Evolutionary conservation across 2,797 vertebrate species (phyloP), one percentile per base, ranked within the genome.

Genomic region (Hoplostethus atlanticus): DNA sequence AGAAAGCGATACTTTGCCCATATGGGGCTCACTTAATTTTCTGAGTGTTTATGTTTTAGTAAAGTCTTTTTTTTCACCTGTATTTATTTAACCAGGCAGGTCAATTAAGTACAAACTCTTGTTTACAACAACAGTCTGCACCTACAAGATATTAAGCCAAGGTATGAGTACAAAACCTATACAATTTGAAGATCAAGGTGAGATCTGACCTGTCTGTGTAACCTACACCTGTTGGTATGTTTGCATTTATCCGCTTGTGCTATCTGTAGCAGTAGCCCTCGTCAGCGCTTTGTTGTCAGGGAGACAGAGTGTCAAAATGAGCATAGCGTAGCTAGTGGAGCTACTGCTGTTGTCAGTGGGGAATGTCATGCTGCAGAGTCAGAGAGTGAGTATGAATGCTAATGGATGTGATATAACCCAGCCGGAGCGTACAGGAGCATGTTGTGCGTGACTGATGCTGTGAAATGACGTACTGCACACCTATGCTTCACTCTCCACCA

Each of bases 301-400:
- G 59, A 65, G 56, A 71, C 46, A 55, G 34, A 21, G 46, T 7
- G 17, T 76, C 5, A 36, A 42, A 74, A 79, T 38, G 40, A 66
- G 52, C 48, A 30, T 34, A 47, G 71, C 34, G 17, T 10, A 68
- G 63, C 61, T 74, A 75, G 59, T 42, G 31, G 47, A 73, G 76
- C 44, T 64, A 15, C 67, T 70, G 58, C 79, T 82, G 69, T 68
- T 76, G 78, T 75, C 75, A 47, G 48, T 47, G 25, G 16, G 25
- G 40, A 72, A 53, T 73, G 54, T 79, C 63, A 82, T 84, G 80
- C 84, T 85, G 85, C 88, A 86, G 71, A 68, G 81, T 73, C 73
- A 74, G 80, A 81, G 81, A 72, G 57, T 73, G 75, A 69, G 70
- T 70, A 54, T 60, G 86, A 90, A 90, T 90, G 88, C 84, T 86